phyloP scores from a whole-genome alignment of 2,113 vertebrate species.

The Callospermophilus lateralis region DNA sequence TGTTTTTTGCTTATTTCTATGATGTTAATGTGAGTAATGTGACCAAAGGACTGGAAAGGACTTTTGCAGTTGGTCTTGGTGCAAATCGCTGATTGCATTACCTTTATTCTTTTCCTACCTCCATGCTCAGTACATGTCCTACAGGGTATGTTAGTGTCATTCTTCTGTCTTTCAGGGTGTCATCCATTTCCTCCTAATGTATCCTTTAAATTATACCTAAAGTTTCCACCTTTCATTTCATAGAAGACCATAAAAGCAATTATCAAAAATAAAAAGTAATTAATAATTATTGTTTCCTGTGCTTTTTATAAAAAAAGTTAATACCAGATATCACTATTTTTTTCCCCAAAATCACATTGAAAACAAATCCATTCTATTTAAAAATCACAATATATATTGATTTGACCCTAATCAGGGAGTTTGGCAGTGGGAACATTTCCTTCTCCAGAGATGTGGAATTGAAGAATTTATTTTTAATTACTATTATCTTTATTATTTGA shows the following conservation, averaged over 20 bases:
- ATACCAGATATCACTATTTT: neutral
- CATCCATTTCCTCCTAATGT: neutral
- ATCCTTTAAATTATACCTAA: neutral
- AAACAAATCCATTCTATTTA: conserved; percentile 2
- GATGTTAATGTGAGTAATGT: too few relatives aligned
- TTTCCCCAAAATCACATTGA: neutral
- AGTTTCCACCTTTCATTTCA: neutral
- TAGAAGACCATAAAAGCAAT: neutral
- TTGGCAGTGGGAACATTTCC: neutral
- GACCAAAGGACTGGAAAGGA: too few relatives aligned
- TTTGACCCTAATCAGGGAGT: conserved; percentile 13
- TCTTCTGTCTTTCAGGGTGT: neutral
- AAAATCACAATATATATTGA: neutral
- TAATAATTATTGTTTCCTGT: neutral
- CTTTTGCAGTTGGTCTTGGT: neutral
- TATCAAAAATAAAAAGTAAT: neutral
- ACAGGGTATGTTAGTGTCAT: neutral
- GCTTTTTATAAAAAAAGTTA: neutral
- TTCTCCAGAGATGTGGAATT: neutral
- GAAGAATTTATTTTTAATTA: neutral
- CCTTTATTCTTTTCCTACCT: neutral
- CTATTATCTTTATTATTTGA: neutral
- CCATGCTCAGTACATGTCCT: neutral
- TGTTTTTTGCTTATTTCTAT: neutral
- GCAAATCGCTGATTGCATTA: neutral